Evolutionary conservation across 2,113 vertebrate species (phyloP).

Genomic region (Crypturellus undulatus): DNA sequence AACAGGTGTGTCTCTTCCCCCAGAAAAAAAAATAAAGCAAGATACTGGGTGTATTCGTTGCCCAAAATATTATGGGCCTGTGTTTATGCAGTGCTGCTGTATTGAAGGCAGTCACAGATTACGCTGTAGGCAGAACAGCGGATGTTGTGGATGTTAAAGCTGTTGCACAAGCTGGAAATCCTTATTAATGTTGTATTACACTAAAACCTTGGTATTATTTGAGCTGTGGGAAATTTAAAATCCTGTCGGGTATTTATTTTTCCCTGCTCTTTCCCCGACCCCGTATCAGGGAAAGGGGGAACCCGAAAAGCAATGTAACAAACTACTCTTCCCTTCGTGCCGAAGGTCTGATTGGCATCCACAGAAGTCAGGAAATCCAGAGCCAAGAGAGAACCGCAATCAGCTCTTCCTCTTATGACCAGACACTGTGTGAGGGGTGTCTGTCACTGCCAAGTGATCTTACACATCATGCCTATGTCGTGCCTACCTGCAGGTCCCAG

Average conservation of each 20-base stretch:
- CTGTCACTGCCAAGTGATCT: conserved; percentile 65
- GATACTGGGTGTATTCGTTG: background rate
- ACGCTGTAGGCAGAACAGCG: background rate
- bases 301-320: background rate
- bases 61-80: background rate
- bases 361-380: conserved; percentile 47
- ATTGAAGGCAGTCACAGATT: background rate
- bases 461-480: conserved; percentile 34
- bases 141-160: background rate
- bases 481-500: conserved; percentile 54
- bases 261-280: background rate
- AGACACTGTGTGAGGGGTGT: conserved; percentile 68
- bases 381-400: conserved; percentile 46
- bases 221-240: background rate
- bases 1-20: conserved; percentile 4
- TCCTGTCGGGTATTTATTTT: background rate
- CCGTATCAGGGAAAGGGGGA: background rate
- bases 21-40: background rate
- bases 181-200: background rate
- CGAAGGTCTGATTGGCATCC: conserved; percentile 36
- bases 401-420: conserved; percentile 69
- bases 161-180: background rate
- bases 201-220: background rate
- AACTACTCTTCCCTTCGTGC: conserved; percentile 38
- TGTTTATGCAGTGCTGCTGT: background rate